Base-by-base conservation (phyloP, 92 coral and sea anemone genomes). In the Epizoanthus illoricatus region DNA sequence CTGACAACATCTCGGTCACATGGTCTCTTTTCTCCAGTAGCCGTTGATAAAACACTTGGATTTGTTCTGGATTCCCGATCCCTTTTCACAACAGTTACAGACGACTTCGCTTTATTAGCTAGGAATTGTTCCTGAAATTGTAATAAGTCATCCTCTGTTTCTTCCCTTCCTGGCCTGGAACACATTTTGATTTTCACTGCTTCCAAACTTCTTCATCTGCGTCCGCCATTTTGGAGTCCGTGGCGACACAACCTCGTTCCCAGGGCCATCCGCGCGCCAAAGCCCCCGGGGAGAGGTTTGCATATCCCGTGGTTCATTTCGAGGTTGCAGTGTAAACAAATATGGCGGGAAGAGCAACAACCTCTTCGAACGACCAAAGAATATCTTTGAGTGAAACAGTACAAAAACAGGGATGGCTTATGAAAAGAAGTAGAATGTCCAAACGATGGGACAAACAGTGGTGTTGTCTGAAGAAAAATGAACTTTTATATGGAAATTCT, bases 381-480 rank as follows among this genome's bases (percentile, higher is more conserved):
- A 18, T 49, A 17, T 63, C 82, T 40, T 78, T 74, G 17, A 80
- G 59, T 64, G 90, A 90, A 63, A 85, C 91, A 18, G 65, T 81
- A 66, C 87, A 86, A 28, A 85, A 86, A 84, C 92, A 93, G 57
- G 93, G 97, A 5, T 96, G 99, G 99, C 82, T 96, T 24, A 73
- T 84, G 81, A 96, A 96, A 85, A 87, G 98, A 74, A 91, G 94
- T 60, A 94, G 90, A 56, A 87, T 85, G 20, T 93, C 94, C 4
- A 94, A 91, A 80, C 82, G 88, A 52, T 96, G 99, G 99, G 91
- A 90, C 70, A 94, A 85, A 56, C 91, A 86, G 24, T 96, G 98
- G 96, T 93, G 95, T 72, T 86, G 92, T 78, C 86, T 96, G 23
- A 96, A 90, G 85, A 92, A 96, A 83, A 90, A 86, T 83, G 90